Evolutionary conservation across 2,888 invertebrate species (phyloP), one percentile per base, ranked within the genome.

Genomic region (Cyaniris semiargus): DNA sequence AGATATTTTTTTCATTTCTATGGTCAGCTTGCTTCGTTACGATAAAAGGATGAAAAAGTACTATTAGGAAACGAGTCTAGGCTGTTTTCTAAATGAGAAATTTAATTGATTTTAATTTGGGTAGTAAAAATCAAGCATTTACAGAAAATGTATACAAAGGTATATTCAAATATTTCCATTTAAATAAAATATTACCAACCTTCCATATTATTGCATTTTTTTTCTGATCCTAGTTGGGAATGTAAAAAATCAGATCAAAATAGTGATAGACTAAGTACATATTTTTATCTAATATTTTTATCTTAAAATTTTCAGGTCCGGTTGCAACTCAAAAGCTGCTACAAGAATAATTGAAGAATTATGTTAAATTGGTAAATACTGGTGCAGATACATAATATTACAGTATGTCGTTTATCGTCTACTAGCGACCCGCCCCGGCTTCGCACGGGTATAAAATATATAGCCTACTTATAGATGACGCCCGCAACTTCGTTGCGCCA

Each of bases 1-100:
- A 76, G 34, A 71, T 78, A 76, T 70, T 31, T 70, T 60, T 71
- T 74, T 18, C 23, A 48, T 27, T 74, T 74, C 44, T 27, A 53
- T 53, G 27, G 15, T 48, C 48, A 74, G 23, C 48, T 27, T 74
- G 27, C 48, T 38, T 31, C 15, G 15, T n/a, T 31, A 2, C 8
- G 10, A 21, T 38, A 71, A 38, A 38, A 71, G 3, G 21, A 71
- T n/a, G 71, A 71, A 71, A 48, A 74, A 27, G 23, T 48, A 74
- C 27, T n/a, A 21, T 44, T 72, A 72, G 8, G 13, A 72, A 21
- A 71, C n/a, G n/a, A 38, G 38, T 21, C 8, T 21, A 38, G 13
- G 23, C 44, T 72, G 23, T 44, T 72, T 23, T 13, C 23, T 27
- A 31, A 27, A 66, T 66, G 0, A 66, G 5, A 1, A 27, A 3